phyloP scores from a whole-genome alignment of 2,113 vertebrate genomes.

The Neolamprologus hecqui region DNA sequence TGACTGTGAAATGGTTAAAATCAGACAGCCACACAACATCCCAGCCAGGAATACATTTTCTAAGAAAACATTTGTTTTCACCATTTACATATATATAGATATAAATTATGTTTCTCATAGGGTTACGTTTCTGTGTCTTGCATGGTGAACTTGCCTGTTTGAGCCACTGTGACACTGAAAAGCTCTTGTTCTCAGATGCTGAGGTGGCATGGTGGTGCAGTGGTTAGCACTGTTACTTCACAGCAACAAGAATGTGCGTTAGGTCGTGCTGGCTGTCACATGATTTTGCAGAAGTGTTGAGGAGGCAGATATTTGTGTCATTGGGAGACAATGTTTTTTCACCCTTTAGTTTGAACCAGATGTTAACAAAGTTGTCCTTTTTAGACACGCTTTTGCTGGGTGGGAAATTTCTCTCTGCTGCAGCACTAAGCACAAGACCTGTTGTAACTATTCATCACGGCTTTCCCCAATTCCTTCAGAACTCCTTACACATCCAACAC shows the following conservation, averaged over 20 bases:
- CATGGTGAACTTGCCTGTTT: background rate
- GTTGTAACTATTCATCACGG: background rate
- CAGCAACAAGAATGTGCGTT: background rate
- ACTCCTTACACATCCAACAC: background rate
- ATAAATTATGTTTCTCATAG: background rate
- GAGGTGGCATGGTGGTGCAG: background rate
- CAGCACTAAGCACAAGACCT: background rate
- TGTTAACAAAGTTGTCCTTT: background rate
- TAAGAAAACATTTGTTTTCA: background rate
- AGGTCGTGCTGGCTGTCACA: background rate
- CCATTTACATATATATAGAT: background rate
- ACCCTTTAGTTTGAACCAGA: background rate
- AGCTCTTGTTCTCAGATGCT: background rate
- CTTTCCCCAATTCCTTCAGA: background rate
- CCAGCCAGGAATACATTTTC: background rate
- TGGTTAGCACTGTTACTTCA: background rate
- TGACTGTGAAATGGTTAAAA: background rate
- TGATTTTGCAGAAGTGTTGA: background rate
- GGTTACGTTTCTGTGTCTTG: background rate
- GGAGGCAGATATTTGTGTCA: background rate
- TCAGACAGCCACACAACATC: background rate
- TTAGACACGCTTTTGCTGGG: background rate
- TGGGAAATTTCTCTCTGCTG: background rate
- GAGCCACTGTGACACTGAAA: background rate
- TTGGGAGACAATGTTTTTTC: background rate